Base-by-base conservation (phyloP, 2,797 vertebrate species). In the Semotilus atromaculatus region DNA sequence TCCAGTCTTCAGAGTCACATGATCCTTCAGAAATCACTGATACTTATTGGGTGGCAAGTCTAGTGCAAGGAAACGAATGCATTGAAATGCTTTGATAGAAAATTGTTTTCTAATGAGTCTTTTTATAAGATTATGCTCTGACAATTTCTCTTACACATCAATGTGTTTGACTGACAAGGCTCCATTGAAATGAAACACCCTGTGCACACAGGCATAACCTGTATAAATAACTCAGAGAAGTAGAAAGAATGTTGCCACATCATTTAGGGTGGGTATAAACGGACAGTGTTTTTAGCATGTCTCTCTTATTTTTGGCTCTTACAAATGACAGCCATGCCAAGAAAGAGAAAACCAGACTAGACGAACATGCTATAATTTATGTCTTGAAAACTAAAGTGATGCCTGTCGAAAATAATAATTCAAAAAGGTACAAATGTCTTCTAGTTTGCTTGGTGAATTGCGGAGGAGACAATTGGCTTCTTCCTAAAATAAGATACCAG, bases 281-380 rank as follows among this genome's bases (percentile, higher is more conserved):
- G 86, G 90, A 92, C 90, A 90, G 93, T 87, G 90, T 92, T 94
- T 92, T 94, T 89, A 92, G 91, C 89, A 86, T 88, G 88, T 88
- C 87, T 85, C 81, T 93, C 92, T 94, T 95, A 92, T 92, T 94
- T 91, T 94, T 94, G 93, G 93, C 93, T 89, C 82, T 2, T 29
- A 36, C 26, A 34, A 71, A 38, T 26, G 38, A 87, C 19, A 11
- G 86, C 64, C 68, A 87, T 89, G 92, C 93, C 93, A 94, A 93
- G 88, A 92, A 88, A 88, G 90, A 91, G 89, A 92, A 93, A 94
- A 91, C 89, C 92, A 94, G 93, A 93, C 91, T 82, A 84, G 84
- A 90, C 90, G 88, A 93, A 92, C 91, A 92, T 88, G 89, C 92
- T 89, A 85, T 90, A 91, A 92, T 92, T 94, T 90, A 93, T 92